Evolutionary conservation across 2,113 vertebrate species (phyloP).

Genomic region (Edolisoma coerulescens): DNA sequence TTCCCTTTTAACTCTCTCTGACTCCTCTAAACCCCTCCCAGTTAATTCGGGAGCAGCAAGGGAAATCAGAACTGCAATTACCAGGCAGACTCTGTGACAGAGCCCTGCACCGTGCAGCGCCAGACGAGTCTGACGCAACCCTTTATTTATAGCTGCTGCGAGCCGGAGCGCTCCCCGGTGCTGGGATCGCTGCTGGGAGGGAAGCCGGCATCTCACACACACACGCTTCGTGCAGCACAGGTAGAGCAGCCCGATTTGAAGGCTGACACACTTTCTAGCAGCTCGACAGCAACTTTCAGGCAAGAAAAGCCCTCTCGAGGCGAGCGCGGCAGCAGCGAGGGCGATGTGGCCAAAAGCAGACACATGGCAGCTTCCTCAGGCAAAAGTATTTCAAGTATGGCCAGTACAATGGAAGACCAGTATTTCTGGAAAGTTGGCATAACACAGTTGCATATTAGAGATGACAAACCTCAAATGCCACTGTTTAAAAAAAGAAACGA

Average conservation of each 20-base stretch:
- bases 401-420: slow-evolving; percentile 18
- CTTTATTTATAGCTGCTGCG: slow-evolving; percentile 32
- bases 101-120: background rate
- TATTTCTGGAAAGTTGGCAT: slow-evolving; percentile 60
- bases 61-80: slow-evolving; percentile 56
- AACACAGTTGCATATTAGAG: slow-evolving; percentile 12
- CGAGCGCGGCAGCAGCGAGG: accelerated
- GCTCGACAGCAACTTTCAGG: background rate
- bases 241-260: background rate
- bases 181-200: background rate
- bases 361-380: background rate
- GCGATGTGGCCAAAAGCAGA: background rate
- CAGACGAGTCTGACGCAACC: slow-evolving; percentile 26
- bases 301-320: background rate
- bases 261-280: background rate
- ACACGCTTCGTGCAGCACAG: accelerated
- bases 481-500: slow-evolving; percentile 38
- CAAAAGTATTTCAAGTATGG: slow-evolving; percentile 14
- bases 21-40: slow-evolving; percentile 42
- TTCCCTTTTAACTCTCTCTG: slow-evolving; percentile 52
- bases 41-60: slow-evolving; percentile 40
- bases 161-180: background rate
- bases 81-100: background rate
- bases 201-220: background rate
- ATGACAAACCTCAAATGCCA: slow-evolving; percentile 36